Base-by-base conservation (phyloP, 2,888 invertebrate genomes). In the Parthenolecanium corni region DNA sequence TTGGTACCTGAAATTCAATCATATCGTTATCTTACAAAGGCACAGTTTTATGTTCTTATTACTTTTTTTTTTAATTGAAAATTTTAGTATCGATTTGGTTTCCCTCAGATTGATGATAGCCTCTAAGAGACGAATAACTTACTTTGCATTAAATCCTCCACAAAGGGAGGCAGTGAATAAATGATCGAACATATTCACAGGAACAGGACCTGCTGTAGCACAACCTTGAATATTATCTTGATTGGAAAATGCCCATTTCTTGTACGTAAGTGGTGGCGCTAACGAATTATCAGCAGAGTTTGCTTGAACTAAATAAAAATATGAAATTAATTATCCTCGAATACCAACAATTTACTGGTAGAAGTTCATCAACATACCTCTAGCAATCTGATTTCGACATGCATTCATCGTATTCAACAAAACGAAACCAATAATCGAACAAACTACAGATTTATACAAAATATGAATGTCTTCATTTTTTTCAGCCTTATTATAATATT, bases 241-340 rank as follows among this genome's bases (percentile, higher is more conserved):
- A 66, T 85, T 86, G 65, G 80, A 79, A 71, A 92, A 87, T n/a
- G 82, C 82, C 85, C 90, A 93, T 75, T 93, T 95, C 71, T 88
- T 85, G 70, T 86, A 86, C 14, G 80, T 79, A 58, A 93, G 75
- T 64, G 79, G 83, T 62, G 81, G 58, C 9, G 24, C 75, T 74
- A 21, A 75, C 70, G 24, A 76, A 25, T 24, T 75, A 66, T 81
- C 81, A 66, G 78, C 78, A 64, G 83, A 79, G 70, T 84, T 85
- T 40, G 86, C 86, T 73, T 83, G 80, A 46, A 83, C 86, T 86
- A 71, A 42, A 64, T 66, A 54, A 57, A 18, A 24, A 56, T 20
- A 24, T 2, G 5, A 16, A 14, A 4, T 42, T 14, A 18, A 14
- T 42, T 14, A 51, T 20, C 24, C 31, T 40, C 24, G 31, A 54